Evolutionary conservation across 2,113 vertebrate genomes (phyloP).

Genomic region (Lampris megalopsis): DNA sequence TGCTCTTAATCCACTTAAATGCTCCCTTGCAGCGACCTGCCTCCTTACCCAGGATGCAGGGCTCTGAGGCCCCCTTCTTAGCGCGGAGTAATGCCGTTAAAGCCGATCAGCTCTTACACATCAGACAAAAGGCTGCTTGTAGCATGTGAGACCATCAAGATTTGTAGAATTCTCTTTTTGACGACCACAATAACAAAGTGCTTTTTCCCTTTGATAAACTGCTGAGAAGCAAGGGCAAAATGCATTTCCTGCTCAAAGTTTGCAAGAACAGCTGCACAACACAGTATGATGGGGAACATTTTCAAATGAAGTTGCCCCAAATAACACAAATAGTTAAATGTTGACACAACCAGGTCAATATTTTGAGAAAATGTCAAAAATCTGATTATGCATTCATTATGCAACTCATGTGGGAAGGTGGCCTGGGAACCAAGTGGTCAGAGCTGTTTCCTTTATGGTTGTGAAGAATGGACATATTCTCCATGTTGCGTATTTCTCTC

Average conservation of each 20-base stretch:
- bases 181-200: not conserved
- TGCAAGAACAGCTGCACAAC: conserved; percentile 10
- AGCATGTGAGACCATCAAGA: conserved; percentile 1
- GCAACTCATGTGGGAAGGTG: conserved; percentile 69
- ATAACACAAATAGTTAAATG: conserved; percentile 47
- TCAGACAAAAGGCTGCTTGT: conserved; percentile 21
- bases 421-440: conserved; percentile 53
- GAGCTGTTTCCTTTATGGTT: conserved; percentile 51
- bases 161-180: not conserved
- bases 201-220: not conserved
- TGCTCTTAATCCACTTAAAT: conserved; percentile 71
- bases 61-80: conserved; percentile 25
- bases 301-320: conserved; percentile 35
- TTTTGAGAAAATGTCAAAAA: conserved; percentile 61
- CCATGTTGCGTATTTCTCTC: conserved; percentile 47
- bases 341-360: conserved; percentile 44
- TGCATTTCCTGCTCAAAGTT: not conserved
- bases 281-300: conserved; percentile 12
- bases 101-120: conserved; percentile 30
- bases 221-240: not conserved
- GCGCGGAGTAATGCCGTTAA: not conserved
- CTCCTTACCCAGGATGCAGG: conserved; percentile 50
- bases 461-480: conserved; percentile 70
- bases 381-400: conserved; percentile 67
- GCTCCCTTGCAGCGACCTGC: conserved; percentile 46